These are phyloP conservation scores for Antheraea assamensis DNA, from an alignment of 2,888 invertebrate species.

Conservation along the genomic window DNA sequence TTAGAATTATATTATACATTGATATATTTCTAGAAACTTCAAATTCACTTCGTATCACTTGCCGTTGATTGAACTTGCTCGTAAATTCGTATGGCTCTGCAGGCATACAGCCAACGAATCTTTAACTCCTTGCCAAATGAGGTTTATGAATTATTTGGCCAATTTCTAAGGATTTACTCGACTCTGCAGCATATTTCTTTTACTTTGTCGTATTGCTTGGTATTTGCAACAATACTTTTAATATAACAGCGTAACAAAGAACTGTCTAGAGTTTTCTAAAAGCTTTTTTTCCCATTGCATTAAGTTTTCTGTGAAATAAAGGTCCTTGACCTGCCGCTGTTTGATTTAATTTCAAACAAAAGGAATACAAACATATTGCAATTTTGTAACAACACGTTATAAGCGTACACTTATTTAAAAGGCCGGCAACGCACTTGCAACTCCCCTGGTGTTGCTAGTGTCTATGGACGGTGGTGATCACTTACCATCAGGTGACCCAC, in stretches of 20 bases:
- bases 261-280: background rate
- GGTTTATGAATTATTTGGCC: constrained; percentile 5
- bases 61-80: background rate
- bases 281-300: background rate
- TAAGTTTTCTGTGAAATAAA: no score
- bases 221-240: background rate
- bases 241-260: background rate
- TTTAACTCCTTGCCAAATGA: constrained; percentile 11
- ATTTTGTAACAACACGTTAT: no score
- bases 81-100: constrained; percentile 3
- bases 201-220: background rate
- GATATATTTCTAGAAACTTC: background rate
- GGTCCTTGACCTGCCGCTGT: no score
- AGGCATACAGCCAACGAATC: constrained; percentile 11
- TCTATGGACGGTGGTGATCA: no score
- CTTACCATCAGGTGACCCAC: no score
- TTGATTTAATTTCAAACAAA: no score
- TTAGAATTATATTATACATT: background rate
- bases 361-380: no score
- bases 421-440: no score
- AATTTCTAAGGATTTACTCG: constrained; percentile 3
- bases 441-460: no score
- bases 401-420: no score
- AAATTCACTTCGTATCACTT: background rate
- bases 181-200: background rate